Percentiles rank a stretch among this genome's conserved stretches.
phyloP scores from a whole-genome alignment of 2,888 invertebrate species.

The Hypolimnas misippus region DNA sequence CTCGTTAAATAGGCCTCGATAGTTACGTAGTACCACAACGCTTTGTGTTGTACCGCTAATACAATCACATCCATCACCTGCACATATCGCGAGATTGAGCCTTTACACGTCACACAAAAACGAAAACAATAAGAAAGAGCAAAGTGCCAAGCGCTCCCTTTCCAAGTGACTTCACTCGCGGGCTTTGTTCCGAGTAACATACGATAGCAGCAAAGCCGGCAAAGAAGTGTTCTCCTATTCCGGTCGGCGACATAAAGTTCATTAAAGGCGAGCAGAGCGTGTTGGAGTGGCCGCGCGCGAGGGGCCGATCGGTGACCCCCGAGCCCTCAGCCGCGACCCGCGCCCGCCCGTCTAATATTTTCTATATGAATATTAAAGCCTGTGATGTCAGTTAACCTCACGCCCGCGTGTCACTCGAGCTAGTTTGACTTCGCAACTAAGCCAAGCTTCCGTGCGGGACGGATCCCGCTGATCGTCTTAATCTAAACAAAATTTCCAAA shows the following conservation, averaged over 20 bases:
- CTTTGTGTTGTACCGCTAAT: background rate
- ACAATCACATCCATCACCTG: conserved; percentile 20
- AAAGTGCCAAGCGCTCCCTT: conserved; percentile 66
- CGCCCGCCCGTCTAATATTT: conserved; percentile 65
- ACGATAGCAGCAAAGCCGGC: conserved; percentile 71
- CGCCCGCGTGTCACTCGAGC: conserved; percentile 43
- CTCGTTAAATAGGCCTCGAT: too few relatives aligned
- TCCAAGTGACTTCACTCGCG: conserved; percentile 71
- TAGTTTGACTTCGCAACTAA: conserved; percentile 18
- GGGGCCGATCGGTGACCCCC: conserved; percentile 60
- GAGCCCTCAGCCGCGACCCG: conserved; percentile 43
- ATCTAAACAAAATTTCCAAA: background rate
- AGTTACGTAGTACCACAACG: conserved; percentile 3
- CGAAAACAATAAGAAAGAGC: conserved; percentile 68
- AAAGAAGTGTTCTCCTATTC: conserved; percentile 80
- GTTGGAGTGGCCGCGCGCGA: conserved; percentile 73
- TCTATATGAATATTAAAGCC: conserved; percentile 69
- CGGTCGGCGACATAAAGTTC: conserved; percentile 81
- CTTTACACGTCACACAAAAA: conserved; percentile 49
- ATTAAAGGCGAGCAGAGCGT: conserved; percentile 81
- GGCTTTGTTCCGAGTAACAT: conserved; percentile 77
- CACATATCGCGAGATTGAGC: conserved; percentile 7
- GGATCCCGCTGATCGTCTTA: background rate
- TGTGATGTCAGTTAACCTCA: conserved; percentile 50
- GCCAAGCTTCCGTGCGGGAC: conserved; percentile 8